These are phyloP conservation scores for Nomada fabriciana DNA, from an alignment of 2,888 invertebrate genomes.

Conservation along the genomic window DNA sequence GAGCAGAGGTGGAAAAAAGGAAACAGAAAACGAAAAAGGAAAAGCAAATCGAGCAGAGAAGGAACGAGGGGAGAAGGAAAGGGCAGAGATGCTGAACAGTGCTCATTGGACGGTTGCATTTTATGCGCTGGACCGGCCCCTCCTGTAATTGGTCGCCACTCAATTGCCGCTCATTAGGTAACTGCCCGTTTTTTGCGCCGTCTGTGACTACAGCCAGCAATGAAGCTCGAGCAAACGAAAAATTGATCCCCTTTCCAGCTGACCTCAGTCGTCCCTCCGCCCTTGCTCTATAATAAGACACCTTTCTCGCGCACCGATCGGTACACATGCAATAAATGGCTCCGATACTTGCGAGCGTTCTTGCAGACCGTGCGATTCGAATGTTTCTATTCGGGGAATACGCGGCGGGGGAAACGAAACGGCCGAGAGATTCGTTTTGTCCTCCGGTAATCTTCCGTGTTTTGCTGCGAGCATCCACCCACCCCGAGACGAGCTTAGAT, in stretches of 20 bases:
- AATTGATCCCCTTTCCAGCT: slow-evolving; percentile 48
- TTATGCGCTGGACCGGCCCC: slow-evolving; percentile 76
- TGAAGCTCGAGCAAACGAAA: slow-evolving; percentile 47
- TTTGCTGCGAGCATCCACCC: slow-evolving; percentile 28
- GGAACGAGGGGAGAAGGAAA: slow-evolving; percentile 55
- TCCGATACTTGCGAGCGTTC: slow-evolving; percentile 1
- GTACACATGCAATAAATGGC: background rate
- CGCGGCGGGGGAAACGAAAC: background rate
- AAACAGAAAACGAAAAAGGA: slow-evolving; percentile 25
- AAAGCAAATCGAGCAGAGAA: slow-evolving; percentile 23
- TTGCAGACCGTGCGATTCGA: background rate
- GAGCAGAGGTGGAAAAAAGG: slow-evolving; percentile 17
- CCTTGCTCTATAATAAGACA: slow-evolving; percentile 65
- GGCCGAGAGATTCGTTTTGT: background rate
- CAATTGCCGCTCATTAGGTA: slow-evolving; percentile 82
- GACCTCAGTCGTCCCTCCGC: slow-evolving; percentile 45
- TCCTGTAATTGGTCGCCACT: slow-evolving; percentile 82
- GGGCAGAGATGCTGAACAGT: slow-evolving; percentile 72
- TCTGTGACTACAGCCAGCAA: slow-evolving; percentile 67
- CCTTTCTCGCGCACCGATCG: slow-evolving; percentile 43
- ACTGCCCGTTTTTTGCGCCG: slow-evolving; percentile 77
- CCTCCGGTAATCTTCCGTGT: background rate
- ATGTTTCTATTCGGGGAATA: background rate
- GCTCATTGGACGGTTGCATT: slow-evolving; percentile 80
- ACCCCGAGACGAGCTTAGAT: slow-evolving; percentile 34